Evolutionary conservation across 2,113 vertebrate genomes (phyloP).

Genomic region (Reinhardtius hippoglossoides): DNA sequence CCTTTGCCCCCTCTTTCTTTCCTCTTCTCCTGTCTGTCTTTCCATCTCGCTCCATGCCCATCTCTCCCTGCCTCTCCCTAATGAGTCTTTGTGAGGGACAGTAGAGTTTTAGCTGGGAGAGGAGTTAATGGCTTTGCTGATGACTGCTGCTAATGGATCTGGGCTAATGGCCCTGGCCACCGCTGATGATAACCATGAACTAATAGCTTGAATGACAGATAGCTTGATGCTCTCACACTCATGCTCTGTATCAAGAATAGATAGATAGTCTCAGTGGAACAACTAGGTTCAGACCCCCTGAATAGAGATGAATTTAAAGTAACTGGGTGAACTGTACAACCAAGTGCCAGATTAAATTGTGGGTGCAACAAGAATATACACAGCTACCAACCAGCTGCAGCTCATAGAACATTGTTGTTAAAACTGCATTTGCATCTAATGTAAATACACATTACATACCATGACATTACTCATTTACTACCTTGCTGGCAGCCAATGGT

Average conservation of each 20-base stretch:
- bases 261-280: constrained; percentile 62
- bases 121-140: constrained; percentile 73
- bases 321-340: constrained; percentile 17
- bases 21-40: constrained; percentile 5
- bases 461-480: background rate
- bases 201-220: constrained; percentile 75
- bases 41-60: constrained; percentile 27
- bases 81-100: constrained; percentile 76
- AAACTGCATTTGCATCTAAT: background rate
- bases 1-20: constrained; percentile 5
- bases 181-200: constrained; percentile 71
- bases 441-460: background rate
- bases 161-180: constrained; percentile 75
- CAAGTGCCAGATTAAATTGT: background rate
- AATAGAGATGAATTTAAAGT: constrained; percentile 51
- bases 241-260: constrained; percentile 53
- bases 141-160: constrained; percentile 75
- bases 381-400: background rate
- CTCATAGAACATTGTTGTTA: background rate
- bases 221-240: constrained; percentile 60
- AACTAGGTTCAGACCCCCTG: constrained; percentile 43
- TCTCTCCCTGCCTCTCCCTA: constrained; percentile 47
- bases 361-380: background rate
- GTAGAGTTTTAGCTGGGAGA: constrained; percentile 68
- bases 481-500: too few relatives aligned